Evolutionary conservation across 2,797 vertebrate species (phyloP).

Genomic region (Sebastes trivittatus): DNA sequence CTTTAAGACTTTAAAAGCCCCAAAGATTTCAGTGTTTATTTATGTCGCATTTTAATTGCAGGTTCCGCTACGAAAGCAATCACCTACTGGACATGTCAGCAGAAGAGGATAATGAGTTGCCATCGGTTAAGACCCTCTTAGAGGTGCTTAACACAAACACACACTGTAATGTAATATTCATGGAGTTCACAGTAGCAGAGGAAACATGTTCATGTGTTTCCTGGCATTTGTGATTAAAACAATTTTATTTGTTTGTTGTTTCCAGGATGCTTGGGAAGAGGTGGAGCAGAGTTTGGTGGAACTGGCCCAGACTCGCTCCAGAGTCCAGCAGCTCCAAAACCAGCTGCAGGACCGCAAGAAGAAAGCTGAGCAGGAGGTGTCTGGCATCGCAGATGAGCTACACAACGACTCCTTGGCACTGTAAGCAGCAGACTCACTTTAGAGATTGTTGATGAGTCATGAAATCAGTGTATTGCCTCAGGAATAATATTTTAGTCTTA

Average conservation of each 20-base stretch:
- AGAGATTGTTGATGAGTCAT: not conserved
- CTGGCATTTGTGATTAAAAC: not conserved
- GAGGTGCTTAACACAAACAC: conserved; percentile 68
- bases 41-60: conserved; percentile 38
- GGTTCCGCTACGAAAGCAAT: conserved; percentile 77
- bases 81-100: conserved; percentile 76
- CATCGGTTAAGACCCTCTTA: conserved; percentile 79
- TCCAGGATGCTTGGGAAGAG: conserved; percentile 82
- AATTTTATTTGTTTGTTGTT: conserved; percentile 14
- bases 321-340: conserved; percentile 60
- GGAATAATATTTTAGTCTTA: not conserved
- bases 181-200: not conserved
- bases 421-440: conserved; percentile 45
- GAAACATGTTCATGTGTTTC: not conserved
- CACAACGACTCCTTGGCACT: conserved; percentile 53
- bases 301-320: conserved; percentile 68
- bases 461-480: not conserved
- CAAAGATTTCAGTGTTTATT: not conserved
- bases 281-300: conserved; percentile 77
- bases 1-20: not conserved
- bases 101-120: conserved; percentile 71
- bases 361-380: conserved; percentile 66
- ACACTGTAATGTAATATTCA: not conserved
- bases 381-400: conserved; percentile 38
- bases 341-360: conserved; percentile 62